Base-by-base conservation (phyloP, 2,888 invertebrate species). In the Carcina quercana region DNA sequence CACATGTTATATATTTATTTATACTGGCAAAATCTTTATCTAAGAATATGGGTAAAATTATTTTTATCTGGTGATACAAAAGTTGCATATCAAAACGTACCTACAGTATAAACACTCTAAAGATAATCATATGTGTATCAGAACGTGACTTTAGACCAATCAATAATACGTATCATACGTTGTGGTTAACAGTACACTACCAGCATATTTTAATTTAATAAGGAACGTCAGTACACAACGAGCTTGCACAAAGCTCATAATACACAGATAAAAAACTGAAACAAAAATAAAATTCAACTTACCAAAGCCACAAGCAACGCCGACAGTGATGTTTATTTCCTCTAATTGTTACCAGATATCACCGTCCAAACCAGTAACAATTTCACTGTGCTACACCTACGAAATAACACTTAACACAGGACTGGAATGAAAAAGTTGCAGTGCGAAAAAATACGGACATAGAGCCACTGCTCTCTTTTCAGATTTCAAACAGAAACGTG, bases 271-370 rank as follows among this genome's bases (percentile, higher is more conserved):
- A n/a, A n/a, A n/a, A n/a, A n/a, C n/a, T n/a, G n/a, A n/a, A n/a
- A n/a, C n/a, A n/a, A n/a, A n/a, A n/a, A n/a, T n/a, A n/a, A n/a
- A n/a, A 45, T 45, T 48, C 46, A 45, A 63, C 68, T 68, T 67
- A 78, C 74, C 74, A 74, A n/a, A n/a, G n/a, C n/a, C n/a, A n/a
- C n/a, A n/a, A n/a, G n/a, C n/a, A n/a, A 45, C 45, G 47, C 56
- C 59, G 65, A 73, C 70, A 69, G 65, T 69, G 69, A 71, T 69
- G 66, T 69, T 63, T 65, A 59, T 58, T 63, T 42, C 48, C 41
- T 40, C 60, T 62, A 64, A 70, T 67, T 64, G 60, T 58, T 65
- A 50, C 42, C 53, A 44, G 51, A 50, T 45, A 52, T 58, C 41
- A 53, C 53, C 47, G 45, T 40, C 52, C 48, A 43, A 47, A 50